Evolutionary conservation across 1,140 invertebrate genomes (phyloP).

Genomic region (Drosophila lacteicornis): DNA sequence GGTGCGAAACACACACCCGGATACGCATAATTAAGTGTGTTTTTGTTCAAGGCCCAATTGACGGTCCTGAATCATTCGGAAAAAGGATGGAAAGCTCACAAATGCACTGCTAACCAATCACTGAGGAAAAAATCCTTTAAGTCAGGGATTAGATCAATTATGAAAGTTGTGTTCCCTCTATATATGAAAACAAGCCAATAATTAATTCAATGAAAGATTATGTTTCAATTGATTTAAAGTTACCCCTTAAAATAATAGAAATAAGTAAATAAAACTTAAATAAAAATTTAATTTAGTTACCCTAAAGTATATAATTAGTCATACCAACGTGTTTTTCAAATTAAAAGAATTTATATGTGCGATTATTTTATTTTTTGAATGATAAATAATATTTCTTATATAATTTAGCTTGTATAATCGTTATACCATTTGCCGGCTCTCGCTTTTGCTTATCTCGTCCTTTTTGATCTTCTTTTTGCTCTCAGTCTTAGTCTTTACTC

Average conservation of each 20-base stretch:
- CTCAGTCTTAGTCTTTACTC: too few relatives aligned
- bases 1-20: neutral
- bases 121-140: neutral
- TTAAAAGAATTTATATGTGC: too few relatives aligned
- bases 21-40: slow-evolving; percentile 60
- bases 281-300: too few relatives aligned
- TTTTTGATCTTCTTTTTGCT: neutral
- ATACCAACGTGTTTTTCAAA: neutral
- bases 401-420: too few relatives aligned
- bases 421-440: neutral
- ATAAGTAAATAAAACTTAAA: neutral
- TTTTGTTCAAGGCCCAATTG: slow-evolving; percentile 66
- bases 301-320: too few relatives aligned
- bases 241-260: neutral
- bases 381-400: too few relatives aligned
- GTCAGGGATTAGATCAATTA: neutral
- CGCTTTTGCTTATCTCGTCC: neutral
- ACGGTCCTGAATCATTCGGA: slow-evolving; percentile 11
- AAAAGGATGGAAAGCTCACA: slow-evolving; percentile 38
- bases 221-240: neutral
- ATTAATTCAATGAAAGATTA: neutral
- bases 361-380: too few relatives aligned
- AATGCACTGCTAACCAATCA: slow-evolving; percentile 3
- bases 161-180: neutral
- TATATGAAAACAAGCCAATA: neutral